phyloP scores from a whole-genome alignment of 1,140 invertebrate genomes.

The Nasonia giraulti region DNA sequence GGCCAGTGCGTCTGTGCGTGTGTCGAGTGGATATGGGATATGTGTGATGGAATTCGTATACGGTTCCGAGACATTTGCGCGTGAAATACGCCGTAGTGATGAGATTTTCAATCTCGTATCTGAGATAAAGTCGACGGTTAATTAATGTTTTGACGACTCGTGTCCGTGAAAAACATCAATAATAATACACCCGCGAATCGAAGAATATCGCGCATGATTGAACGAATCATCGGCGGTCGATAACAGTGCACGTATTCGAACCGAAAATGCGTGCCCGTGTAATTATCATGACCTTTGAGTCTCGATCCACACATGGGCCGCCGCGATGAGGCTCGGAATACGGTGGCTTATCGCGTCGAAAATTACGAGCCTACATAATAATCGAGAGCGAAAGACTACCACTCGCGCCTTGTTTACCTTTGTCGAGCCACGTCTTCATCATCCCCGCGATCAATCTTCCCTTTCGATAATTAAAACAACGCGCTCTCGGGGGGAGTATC shows the following conservation, averaged over 20 bases:
- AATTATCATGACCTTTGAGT: background rate
- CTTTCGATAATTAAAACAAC: slow-evolving; percentile 32
- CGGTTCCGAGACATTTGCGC: too few relatives aligned
- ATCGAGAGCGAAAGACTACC: background rate
- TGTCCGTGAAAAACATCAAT: too few relatives aligned
- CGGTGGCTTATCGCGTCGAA: background rate
- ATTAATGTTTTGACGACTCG: too few relatives aligned
- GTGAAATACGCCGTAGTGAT: too few relatives aligned
- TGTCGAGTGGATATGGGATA: too few relatives aligned
- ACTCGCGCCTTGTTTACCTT: background rate
- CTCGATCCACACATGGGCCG: too few relatives aligned
- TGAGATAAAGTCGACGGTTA: too few relatives aligned
- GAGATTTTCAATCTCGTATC: too few relatives aligned
- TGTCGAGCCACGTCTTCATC: background rate
- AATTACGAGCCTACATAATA: slow-evolving; percentile 4
- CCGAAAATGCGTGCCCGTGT: background rate
- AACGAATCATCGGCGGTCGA: background rate
- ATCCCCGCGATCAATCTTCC: slow-evolving; percentile 7
- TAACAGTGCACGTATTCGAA: background rate
- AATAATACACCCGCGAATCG: background rate
- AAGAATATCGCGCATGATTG: background rate
- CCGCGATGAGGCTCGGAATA: background rate
- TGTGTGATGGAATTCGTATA: too few relatives aligned
- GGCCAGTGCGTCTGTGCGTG: too few relatives aligned
- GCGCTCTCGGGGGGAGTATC: background rate